A percentile compares a stretch with the other conserved stretches of the same genome.
phyloP scores from a whole-genome alignment of 2,888 invertebrate species.

The Drosophila recens region DNA sequence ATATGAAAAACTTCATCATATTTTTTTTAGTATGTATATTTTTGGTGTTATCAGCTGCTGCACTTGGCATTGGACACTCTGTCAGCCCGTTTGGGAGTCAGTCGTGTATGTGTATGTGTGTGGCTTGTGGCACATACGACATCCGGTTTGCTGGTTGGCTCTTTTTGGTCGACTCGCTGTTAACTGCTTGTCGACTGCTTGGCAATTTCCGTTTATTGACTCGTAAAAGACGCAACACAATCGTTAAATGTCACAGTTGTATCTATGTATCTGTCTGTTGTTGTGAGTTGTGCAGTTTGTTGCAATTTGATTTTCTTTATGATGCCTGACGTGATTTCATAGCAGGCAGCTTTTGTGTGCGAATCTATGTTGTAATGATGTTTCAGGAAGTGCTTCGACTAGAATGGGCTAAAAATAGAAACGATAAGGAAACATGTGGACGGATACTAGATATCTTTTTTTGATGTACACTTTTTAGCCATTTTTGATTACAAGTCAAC shows the following conservation, averaged over 20 bases:
- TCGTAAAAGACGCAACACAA: conserved; percentile 58
- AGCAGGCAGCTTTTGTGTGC: conserved; percentile 37
- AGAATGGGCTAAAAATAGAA: background rate
- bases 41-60: conserved; percentile 55
- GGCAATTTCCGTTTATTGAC: conserved; percentile 73
- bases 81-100: conserved; percentile 19
- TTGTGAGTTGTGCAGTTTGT: conserved; percentile 22
- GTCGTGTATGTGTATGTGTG: too few species aligned
- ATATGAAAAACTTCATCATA: conserved; percentile 36
- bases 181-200: conserved; percentile 24
- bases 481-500: background rate
- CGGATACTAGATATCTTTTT: background rate
- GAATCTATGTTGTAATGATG: background rate
- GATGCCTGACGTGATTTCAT: conserved; percentile 20
- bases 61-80: conserved; percentile 69
- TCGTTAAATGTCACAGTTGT: conserved; percentile 58
- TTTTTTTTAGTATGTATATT: conserved; percentile 25
- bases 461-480: background rate
- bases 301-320: conserved; percentile 47
- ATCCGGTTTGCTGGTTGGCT: conserved; percentile 68
- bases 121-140: conserved; percentile 73
- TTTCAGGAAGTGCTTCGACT: background rate
- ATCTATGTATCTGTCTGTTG: background rate
- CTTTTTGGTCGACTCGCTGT: conserved; percentile 35
- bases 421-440: background rate